A percentile compares a stretch with the other conserved stretches of the same genome.
These are phyloP conservation scores for Agrochola macilenta DNA, from an alignment of 2,888 invertebrate genomes.

Conservation along the genomic window DNA sequence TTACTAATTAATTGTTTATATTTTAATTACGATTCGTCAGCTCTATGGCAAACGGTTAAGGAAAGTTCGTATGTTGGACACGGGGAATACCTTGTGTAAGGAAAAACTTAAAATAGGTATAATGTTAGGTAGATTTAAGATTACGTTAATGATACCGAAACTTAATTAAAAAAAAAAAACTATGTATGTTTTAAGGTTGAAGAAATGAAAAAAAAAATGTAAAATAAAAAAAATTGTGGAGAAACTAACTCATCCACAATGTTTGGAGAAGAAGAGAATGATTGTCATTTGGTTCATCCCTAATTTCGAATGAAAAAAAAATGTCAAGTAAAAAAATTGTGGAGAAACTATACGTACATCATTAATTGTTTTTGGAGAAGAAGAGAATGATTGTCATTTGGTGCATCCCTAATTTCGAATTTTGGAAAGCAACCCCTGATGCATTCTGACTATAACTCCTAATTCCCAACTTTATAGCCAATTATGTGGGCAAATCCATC, in stretches of 20 bases:
- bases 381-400: background rate
- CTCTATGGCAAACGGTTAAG: constrained; percentile 32
- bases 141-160: constrained; percentile 20
- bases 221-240: too few relatives aligned
- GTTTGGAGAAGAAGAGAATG: background rate
- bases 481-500: constrained; percentile 42
- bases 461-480: constrained; percentile 36
- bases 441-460: background rate
- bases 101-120: constrained; percentile 29
- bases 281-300: background rate
- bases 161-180: background rate
- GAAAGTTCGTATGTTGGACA: constrained; percentile 35
- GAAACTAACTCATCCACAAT: background rate
- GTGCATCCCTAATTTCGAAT: background rate
- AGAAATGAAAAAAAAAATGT: too few relatives aligned
- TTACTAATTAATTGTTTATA: constrained; percentile 32
- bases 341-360: background rate
- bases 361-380: background rate
- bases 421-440: background rate
- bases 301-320: background rate
- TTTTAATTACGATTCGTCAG: constrained; percentile 25
- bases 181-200: too few relatives aligned
- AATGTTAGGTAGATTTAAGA: constrained; percentile 24
- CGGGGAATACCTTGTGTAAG: constrained; percentile 51
- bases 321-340: too few relatives aligned